A percentile compares a stretch with the other conserved stretches of the same genome.
phyloP scores from a whole-genome alignment of 2,113 vertebrate genomes.

The Meriones unguiculatus region DNA sequence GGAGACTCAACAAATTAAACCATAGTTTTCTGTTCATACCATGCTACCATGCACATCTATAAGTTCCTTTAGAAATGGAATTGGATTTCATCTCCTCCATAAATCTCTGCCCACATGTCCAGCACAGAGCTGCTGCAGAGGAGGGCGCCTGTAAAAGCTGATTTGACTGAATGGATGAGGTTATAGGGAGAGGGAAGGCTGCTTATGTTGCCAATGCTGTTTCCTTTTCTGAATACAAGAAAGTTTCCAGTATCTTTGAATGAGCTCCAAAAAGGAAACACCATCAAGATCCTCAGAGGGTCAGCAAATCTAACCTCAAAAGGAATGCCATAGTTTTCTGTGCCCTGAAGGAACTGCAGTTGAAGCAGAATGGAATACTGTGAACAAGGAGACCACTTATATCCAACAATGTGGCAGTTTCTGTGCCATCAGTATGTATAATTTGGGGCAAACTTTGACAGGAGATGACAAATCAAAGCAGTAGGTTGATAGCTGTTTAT shows the following conservation, averaged over 20 bases:
- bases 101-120: neutral
- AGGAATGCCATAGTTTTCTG: neutral
- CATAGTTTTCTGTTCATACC: neutral
- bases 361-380: neutral
- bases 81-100: neutral
- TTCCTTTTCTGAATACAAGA: neutral
- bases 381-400: neutral
- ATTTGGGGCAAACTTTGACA: constrained; percentile 42
- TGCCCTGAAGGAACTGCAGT: neutral
- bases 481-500: constrained; percentile 21
- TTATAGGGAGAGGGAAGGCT: neutral
- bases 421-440: neutral
- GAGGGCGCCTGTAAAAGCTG: rapidly evolving
- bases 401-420: constrained; percentile 49
- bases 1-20: no score
- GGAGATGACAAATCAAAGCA: constrained; percentile 25
- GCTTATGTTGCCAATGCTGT: neutral
- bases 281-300: neutral
- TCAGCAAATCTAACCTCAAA: constrained; percentile 39
- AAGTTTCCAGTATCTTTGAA: neutral
- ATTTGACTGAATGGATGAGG: neutral
- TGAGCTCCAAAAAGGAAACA: constrained; percentile 20
- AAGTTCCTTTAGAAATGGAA: neutral
- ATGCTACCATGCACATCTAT: neutral
- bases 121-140: neutral